These are phyloP conservation scores for Synanceia verrucosa DNA, from an alignment of 2,797 vertebrate genomes.

Conservation along the genomic window DNA sequence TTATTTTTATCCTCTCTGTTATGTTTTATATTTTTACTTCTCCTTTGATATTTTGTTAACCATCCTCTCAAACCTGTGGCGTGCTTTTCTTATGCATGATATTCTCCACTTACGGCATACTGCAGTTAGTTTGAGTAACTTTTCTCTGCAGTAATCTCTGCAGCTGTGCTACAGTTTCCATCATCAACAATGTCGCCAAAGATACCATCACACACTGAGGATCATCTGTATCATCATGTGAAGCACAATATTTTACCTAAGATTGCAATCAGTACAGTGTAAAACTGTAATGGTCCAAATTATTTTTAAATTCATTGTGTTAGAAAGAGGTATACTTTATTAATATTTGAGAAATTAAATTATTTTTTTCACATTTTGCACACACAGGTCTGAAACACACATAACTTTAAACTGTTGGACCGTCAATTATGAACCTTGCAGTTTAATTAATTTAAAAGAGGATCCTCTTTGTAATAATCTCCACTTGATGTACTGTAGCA, in stretches of 20 bases:
- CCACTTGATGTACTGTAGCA: neutral
- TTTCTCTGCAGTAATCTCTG: neutral
- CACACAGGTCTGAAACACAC: too few relatives aligned
- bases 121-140: neutral
- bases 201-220: neutral
- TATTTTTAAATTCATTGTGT: neutral
- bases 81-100: neutral
- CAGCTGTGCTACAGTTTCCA: constrained; percentile 4
- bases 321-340: too few relatives aligned
- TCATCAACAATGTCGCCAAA: constrained; percentile 19
- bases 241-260: constrained; percentile 19
- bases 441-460: neutral
- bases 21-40: constrained; percentile 30
- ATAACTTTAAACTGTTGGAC: too few relatives aligned
- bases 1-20: neutral
- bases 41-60: constrained; percentile 14
- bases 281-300: neutral
- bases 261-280: neutral
- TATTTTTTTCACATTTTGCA: too few relatives aligned
- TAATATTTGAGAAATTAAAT: too few relatives aligned
- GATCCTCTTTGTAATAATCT: neutral
- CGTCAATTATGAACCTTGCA: neutral
- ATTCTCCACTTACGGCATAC: neutral
- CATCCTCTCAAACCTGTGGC: neutral
- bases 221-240: constrained; percentile 37